Base-by-base conservation (phyloP, 2,797 vertebrate genomes). In the Etheostoma nigrum region DNA sequence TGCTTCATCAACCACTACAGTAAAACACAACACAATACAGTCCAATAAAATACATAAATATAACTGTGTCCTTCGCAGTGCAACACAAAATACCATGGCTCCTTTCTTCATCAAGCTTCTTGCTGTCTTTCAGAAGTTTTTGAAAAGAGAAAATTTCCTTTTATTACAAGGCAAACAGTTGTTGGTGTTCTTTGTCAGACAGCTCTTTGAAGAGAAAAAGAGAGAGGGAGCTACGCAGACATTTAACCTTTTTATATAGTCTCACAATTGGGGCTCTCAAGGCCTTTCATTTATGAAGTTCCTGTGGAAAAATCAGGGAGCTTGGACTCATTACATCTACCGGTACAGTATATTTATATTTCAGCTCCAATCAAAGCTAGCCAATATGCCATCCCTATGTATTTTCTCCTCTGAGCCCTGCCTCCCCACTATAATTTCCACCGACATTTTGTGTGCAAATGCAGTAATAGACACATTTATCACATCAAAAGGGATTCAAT, bases 401-500 rank as follows among this genome's bases (percentile, higher is more conserved):
- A 96, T 96, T 97, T 97, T 96, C 96, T 91, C 91, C 86, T 85
- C 82, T 67, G 95, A 97, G 96, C 95, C 94, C 94, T 95, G 94
- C 95, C 95, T 96, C 96, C 88, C 96, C 96, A 95, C 96, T 96
- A 96, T 97, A 96, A 97, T 98, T 98, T 98, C 94, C 96, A 96
- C 94, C 92, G 95, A 97, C 97, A 97, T 96, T 97, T 97, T 98
- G 96, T 97, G 96, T 97, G 96, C 96, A 97, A 97, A 98, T 95
- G 95, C 95, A 95, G 97, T 97, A 97, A 97, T 97, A 96, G 97
- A 97, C 95, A 96, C 96, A 97, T 98, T 98, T 96, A 97, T 97
- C 97, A 97, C 96, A 97, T 98, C 97, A 97, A 97, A 97, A 95
- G 95, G 95, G 96, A 96, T 96, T 97, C 97, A 96, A 97, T 98